These are phyloP conservation scores for Lapara coniferarum DNA, from an alignment of 2,888 invertebrate genomes.

Conservation along the genomic window DNA sequence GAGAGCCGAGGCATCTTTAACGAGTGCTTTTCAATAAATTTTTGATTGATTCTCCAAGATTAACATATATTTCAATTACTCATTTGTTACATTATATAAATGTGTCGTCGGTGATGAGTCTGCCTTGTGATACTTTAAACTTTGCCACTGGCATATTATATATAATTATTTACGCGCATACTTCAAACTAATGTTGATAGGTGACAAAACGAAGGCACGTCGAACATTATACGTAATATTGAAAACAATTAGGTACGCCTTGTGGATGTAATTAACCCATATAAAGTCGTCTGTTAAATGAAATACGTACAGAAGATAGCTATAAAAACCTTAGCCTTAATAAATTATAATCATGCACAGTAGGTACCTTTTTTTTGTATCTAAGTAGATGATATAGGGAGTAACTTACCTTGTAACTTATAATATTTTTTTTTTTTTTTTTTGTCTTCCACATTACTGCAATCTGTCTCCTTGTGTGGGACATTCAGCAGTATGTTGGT, in stretches of 20 bases:
- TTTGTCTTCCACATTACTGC: no score
- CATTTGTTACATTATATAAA: neutral
- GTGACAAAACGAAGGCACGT: constrained; percentile 1
- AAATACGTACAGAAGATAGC: neutral
- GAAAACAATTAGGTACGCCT: constrained; percentile 2
- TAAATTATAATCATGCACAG: no score
- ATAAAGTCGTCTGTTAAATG: neutral
- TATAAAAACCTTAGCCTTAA: neutral
- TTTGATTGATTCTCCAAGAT: no score
- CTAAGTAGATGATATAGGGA: no score
- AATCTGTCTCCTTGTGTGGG: no score
- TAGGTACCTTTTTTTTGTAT: no score
- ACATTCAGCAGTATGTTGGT: no score
- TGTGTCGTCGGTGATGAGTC: neutral
- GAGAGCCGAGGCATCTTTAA: no score
- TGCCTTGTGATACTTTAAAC: neutral
- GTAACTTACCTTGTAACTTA: no score
- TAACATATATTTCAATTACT: no score
- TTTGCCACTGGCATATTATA: neutral
- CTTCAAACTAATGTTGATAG: constrained; percentile 17
- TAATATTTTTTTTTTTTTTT: no score
- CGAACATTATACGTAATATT: neutral
- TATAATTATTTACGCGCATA: neutral
- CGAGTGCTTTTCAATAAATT: no score
- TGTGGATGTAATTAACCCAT: neutral